Percentiles rank a stretch among this genome's conserved stretches.
Conservation (phyloP, 2,113 vertebrate genomes). For the Chionomys nivalis region DNA sequence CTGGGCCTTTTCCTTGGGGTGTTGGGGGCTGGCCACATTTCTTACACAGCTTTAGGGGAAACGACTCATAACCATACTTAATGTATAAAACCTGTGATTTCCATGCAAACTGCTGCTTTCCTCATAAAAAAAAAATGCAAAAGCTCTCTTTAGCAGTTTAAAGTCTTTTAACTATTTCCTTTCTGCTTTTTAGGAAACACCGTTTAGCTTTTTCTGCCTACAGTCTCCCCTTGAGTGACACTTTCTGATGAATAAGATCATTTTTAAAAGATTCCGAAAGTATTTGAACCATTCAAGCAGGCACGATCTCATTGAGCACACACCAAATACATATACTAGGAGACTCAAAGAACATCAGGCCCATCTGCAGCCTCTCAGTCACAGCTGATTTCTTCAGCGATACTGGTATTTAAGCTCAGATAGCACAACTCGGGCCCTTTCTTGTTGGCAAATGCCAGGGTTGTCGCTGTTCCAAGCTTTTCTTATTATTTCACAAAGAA, state of each 20-base stretch:
- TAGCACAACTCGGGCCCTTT: neutral
- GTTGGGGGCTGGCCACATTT: neutral
- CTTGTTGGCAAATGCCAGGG: neutral
- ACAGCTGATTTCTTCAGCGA: neutral
- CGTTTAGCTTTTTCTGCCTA: neutral
- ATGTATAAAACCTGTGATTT: slow-evolving; percentile 76
- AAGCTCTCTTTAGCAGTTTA: slow-evolving; percentile 40
- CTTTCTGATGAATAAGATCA: slow-evolving; percentile 18
- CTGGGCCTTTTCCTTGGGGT: neutral
- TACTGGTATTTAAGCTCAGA: neutral
- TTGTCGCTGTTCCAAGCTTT: neutral
- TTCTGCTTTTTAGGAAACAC: neutral
- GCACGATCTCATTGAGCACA: neutral
- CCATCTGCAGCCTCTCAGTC: neutral
- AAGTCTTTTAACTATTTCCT: slow-evolving; percentile 71
- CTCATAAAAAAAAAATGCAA: slow-evolving; percentile 33
- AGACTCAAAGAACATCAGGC: neutral
- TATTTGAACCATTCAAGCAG: neutral
- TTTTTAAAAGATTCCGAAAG: neutral
- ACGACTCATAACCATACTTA: slow-evolving; percentile 73
- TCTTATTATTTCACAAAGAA: slow-evolving; percentile 3
- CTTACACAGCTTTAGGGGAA: slow-evolving; percentile 57
- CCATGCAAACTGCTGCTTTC: slow-evolving; percentile 62
- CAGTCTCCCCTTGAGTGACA: neutral
- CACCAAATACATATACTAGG: neutral